Percentiles rank a stretch among this genome's conserved stretches.
Evolutionary conservation across 1,140 invertebrate species (phyloP).

Genomic region (Littorina saxatilis): DNA sequence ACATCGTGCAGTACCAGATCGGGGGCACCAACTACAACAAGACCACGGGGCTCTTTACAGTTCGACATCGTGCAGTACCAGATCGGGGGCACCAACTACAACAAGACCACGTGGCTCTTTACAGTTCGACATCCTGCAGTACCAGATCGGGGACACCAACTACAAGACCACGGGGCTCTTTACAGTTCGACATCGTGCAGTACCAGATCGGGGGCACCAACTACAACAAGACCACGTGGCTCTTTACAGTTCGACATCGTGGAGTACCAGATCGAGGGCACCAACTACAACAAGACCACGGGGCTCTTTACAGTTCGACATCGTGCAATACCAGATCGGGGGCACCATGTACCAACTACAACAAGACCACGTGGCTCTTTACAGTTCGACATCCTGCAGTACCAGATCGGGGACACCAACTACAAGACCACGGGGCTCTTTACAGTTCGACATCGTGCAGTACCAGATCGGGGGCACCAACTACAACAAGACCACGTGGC

Average conservation of each 20-base stretch:
- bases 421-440: conserved; percentile 18
- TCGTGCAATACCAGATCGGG: conserved; percentile 11
- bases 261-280: conserved; percentile 1
- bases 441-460: neutral
- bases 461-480: neutral
- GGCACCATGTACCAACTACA: conserved; percentile 16
- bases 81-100: neutral
- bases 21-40: conserved; percentile 11
- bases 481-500: conserved; percentile 14
- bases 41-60: conserved; percentile 10
- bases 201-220: neutral
- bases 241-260: neutral
- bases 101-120: too few species aligned
- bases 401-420: conserved; percentile 5
- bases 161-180: conserved; percentile 18
- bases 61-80: too few species aligned
- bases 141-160: conserved; percentile 5
- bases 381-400: conserved; percentile 1
- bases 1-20: neutral
- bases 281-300: conserved; percentile 24
- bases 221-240: too few species aligned
- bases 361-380: too few species aligned
- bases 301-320: neutral
- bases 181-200: too few species aligned
- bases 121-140: conserved; percentile 1